Evolutionary conservation across 2,888 invertebrate species (phyloP).

Genomic region (Machimus atricapillus): DNA sequence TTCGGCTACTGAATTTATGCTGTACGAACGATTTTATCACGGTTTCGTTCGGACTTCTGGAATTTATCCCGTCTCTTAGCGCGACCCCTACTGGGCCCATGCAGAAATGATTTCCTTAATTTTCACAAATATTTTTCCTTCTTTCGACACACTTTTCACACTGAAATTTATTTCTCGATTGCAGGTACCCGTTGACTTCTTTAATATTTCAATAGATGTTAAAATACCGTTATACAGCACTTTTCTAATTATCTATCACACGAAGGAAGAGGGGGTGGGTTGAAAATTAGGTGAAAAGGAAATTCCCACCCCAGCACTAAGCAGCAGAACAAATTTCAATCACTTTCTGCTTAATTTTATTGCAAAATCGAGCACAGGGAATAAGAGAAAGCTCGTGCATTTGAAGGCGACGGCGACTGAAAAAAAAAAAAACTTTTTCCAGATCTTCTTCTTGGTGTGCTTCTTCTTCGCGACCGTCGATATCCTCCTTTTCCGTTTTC

Average conservation of each 20-base stretch:
- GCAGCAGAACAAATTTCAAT: background rate
- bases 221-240: background rate
- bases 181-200: background rate
- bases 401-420: background rate
- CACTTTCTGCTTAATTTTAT: background rate
- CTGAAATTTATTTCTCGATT: background rate
- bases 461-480: background rate
- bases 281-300: background rate
- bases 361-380: slow-evolving; percentile 3
- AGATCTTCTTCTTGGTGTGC: slow-evolving; percentile 1
- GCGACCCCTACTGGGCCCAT: slow-evolving; percentile 20
- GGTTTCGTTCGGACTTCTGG: background rate
- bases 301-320: background rate
- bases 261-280: background rate
- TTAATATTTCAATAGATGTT: background rate
- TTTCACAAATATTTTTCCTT: background rate
- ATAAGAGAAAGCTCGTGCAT: slow-evolving; percentile 5
- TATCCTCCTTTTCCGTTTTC: background rate
- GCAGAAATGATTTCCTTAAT: background rate
- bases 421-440: slow-evolving; percentile 6
- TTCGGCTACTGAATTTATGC: background rate
- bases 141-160: background rate
- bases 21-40: background rate
- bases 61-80: background rate
- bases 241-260: background rate